Evolutionary conservation across 1,140 invertebrate genomes (phyloP).

Genomic region (Dufourea novaeangliae): DNA sequence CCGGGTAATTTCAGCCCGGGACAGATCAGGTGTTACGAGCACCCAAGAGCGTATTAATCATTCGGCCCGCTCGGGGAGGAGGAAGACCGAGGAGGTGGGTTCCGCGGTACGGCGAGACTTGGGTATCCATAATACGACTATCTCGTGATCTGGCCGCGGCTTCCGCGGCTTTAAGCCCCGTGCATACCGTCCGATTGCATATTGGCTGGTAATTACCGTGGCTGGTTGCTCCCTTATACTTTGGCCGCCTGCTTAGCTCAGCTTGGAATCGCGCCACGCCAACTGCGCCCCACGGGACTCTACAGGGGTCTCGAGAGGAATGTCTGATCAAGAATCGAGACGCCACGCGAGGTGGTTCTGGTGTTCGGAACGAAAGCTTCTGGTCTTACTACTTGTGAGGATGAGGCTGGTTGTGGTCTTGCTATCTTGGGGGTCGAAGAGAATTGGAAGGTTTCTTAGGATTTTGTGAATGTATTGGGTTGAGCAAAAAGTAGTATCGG

Average conservation of each 20-base stretch:
- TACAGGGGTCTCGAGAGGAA: conserved; percentile 64
- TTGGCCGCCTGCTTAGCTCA: conserved; percentile 34
- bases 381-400: no score
- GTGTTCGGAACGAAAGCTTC: no score
- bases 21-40: conserved; percentile 70
- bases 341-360: conserved; percentile 59
- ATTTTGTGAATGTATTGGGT: no score
- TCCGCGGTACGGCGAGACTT: conserved; percentile 62
- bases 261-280: conserved; percentile 66
- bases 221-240: conserved; percentile 54
- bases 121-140: conserved; percentile 76
- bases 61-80: conserved; percentile 39
- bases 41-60: conserved; percentile 66
- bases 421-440: no score
- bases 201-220: conserved; percentile 74
- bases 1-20: conserved; percentile 63
- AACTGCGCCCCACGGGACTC: conserved; percentile 67
- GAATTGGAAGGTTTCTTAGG: no score
- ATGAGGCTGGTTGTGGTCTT: no score
- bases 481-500: no score
- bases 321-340: conserved; percentile 65
- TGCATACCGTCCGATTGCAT: conserved; percentile 73
- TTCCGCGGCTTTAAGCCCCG: conserved; percentile 50
- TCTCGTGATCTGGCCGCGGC: conserved; percentile 72
- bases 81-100: conserved; percentile 32